Conservation (phyloP, 2,113 vertebrate species). For the Mandrillus leucophaeus region DNA sequence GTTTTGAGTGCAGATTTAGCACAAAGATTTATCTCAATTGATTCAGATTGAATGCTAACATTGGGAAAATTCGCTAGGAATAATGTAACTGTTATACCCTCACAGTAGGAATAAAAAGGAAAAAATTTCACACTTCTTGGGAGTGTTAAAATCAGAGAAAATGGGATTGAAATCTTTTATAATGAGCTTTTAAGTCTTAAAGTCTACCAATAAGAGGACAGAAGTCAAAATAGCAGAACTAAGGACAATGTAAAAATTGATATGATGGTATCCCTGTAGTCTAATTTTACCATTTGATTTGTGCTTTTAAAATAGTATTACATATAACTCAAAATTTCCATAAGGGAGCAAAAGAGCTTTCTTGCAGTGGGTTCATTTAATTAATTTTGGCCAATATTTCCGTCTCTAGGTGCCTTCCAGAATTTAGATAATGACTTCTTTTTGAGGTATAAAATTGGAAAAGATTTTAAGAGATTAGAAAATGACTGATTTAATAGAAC, state of each 20-base stretch:
- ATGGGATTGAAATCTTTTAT: constrained; percentile 19
- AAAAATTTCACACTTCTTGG: constrained; percentile 7
- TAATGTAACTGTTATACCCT: background rate
- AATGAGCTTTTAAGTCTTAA: constrained; percentile 21
- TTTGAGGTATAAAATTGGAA: constrained; percentile 47
- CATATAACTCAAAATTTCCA: constrained; percentile 16
- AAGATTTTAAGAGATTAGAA: constrained; percentile 58
- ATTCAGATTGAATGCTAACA: constrained; percentile 60
- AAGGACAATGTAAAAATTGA: constrained; percentile 20
- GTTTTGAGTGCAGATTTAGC: constrained; percentile 39
- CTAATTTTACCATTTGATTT: constrained; percentile 31
- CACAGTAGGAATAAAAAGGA: constrained; percentile 1
- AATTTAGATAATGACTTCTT: constrained; percentile 46
- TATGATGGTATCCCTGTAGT: background rate
- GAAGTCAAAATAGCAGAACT: constrained; percentile 52
- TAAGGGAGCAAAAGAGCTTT: background rate
- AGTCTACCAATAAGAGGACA: background rate
- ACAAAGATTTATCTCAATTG: constrained; percentile 37
- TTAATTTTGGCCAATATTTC: background rate
- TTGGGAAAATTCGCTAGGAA: constrained; percentile 44
- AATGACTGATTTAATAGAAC: constrained; percentile 26
- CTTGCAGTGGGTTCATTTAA: background rate
- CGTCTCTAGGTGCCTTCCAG: constrained; percentile 24
- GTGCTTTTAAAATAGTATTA: background rate
- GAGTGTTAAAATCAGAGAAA: constrained; percentile 35